phyloP scores from a whole-genome alignment of 92 coral and sea anemone genomes.

The Virgularia gustaviana region DNA sequence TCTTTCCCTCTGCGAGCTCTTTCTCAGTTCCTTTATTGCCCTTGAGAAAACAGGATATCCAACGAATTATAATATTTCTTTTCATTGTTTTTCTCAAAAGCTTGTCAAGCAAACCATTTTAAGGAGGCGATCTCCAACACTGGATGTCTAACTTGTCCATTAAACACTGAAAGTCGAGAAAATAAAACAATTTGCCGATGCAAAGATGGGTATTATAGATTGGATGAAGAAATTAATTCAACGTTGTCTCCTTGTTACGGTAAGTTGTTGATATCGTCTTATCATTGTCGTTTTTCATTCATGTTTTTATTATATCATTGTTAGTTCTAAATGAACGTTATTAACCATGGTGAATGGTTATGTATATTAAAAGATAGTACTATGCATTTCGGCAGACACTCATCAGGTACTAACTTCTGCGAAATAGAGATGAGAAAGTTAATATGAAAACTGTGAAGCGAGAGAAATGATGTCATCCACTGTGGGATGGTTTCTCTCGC shows the following conservation, averaged over 20 bases:
- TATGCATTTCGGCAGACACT: no score
- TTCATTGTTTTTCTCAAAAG: not conserved
- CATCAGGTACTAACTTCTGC: no score
- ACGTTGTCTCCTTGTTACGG: slow-evolving; percentile 9
- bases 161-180: not conserved
- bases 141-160: slow-evolving; percentile 2
- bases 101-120: not conserved
- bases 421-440: no score
- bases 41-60: not conserved
- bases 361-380: no score
- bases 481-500: no score
- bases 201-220: slow-evolving; percentile 2
- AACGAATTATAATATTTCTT: not conserved
- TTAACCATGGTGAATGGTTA: no score
- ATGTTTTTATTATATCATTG: not conserved
- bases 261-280: not conserved
- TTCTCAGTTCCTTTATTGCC: not conserved
- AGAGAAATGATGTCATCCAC: no score
- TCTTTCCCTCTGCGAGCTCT: not conserved
- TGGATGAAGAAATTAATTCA: not conserved
- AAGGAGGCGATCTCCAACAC: not conserved
- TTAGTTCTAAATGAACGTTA: not conserved
- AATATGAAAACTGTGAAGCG: no score
- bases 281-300: not conserved
- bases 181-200: slow-evolving; percentile 9